Evolutionary conservation across 2,888 invertebrate genomes (phyloP), one percentile per base, ranked within the genome.

Genomic region (Toxonevra muliebris): DNA sequence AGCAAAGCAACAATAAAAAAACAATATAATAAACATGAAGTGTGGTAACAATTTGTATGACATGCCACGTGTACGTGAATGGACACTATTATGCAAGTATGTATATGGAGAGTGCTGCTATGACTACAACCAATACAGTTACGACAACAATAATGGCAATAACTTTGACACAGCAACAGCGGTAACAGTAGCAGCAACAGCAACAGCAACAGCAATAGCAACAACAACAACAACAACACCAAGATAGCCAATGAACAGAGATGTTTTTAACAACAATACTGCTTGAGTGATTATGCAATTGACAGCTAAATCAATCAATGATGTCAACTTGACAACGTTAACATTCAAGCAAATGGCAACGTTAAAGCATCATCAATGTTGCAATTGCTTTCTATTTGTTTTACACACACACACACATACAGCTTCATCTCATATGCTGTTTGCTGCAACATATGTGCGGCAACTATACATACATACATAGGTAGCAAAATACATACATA

Each of bases 241-340:
- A n/a, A n/a, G n/a, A n/a, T n/a, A n/a, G n/a, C n/a, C n/a, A n/a
- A n/a, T n/a, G n/a, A n/a, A n/a, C n/a, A n/a, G n/a, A n/a, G 30
- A 30, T 30, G 60, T 63, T 57, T 41, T 54, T 52, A 65, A 69
- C 68, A 53, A 17, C 52, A 65, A 59, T 80, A 79, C 77, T 78
- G 78, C 79, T 78, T 80, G 80, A 81, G 78, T 78, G 82, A 80
- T 79, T 83, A 81, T 80, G 79, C 80, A 80, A 82, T 82, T 82
- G 83, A 79, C 83, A 80, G 79, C 77, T 79, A 79, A 82, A 83
- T 83, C 82, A 83, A 83, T 83, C 83, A 83, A 79, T 82, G 78
- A 77, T 82, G 80, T 80, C 81, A 82, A 78, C 80, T 79, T 76
- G 78, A 80, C 76, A 77, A 74, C 74, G 73, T 65, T 74, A 66